Conservation (phyloP, 2,113 vertebrate genomes). For the Megaceryle torquata region DNA sequence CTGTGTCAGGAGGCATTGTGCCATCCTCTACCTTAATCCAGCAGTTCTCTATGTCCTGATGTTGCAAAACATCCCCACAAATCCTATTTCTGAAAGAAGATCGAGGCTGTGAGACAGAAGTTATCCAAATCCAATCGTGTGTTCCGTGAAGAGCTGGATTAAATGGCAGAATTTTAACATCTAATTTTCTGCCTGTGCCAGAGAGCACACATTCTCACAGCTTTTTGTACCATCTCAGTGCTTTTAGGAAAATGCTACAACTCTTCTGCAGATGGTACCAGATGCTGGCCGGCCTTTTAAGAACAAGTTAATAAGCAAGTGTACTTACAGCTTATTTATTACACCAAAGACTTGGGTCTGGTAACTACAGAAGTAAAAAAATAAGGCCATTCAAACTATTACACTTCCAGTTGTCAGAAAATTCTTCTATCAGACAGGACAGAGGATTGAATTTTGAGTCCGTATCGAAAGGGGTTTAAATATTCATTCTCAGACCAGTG, state of each 20-base stretch:
- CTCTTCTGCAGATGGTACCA: background rate
- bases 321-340: background rate
- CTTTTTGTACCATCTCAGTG: background rate
- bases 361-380: background rate
- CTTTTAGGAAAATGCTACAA: background rate
- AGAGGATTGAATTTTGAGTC: background rate
- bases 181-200: background rate
- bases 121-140: background rate
- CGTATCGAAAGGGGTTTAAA: background rate
- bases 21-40: background rate
- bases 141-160: background rate
- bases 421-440: background rate
- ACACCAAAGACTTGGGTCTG: background rate
- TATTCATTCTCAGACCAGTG: background rate
- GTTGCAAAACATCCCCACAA: background rate
- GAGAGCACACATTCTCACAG: background rate
- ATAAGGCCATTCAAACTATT: background rate
- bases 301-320: background rate
- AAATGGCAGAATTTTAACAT: background rate
- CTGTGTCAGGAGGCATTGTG: background rate
- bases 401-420: background rate
- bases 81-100: background rate
- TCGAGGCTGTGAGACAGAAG: background rate
- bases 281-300: background rate
- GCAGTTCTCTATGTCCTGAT: background rate